Evolutionary conservation across 1,140 invertebrate species (phyloP).

Genomic region (Sinonovacula constricta): DNA sequence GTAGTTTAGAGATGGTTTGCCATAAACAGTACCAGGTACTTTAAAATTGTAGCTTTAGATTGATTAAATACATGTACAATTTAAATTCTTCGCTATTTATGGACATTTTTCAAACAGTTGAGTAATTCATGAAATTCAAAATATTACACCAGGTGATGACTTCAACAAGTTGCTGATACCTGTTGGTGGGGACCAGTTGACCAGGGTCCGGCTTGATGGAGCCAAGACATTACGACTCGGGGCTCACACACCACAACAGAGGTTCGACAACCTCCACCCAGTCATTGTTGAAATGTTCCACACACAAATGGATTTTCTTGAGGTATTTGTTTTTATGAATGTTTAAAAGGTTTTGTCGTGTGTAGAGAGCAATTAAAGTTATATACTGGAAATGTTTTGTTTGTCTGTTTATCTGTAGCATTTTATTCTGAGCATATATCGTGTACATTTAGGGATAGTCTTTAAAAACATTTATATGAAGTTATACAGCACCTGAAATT

Average conservation of each 20-base stretch:
- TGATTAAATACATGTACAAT: no score
- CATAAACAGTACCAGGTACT: no score
- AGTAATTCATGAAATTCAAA: no score
- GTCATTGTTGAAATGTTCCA: slow-evolving; percentile 23
- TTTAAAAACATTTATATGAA: no score
- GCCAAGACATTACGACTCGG: slow-evolving; percentile 12
- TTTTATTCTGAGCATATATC: background rate
- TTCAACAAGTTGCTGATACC: background rate
- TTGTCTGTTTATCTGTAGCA: background rate
- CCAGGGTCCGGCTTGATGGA: slow-evolving; percentile 10
- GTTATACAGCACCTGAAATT: no score
- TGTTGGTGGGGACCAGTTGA: slow-evolving; percentile 20
- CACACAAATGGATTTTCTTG: slow-evolving; percentile 15
- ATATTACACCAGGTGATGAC: background rate
- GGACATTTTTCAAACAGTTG: no score
- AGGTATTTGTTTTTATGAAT: slow-evolving; percentile 32
- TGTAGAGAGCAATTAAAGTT: background rate
- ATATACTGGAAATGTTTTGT: background rate
- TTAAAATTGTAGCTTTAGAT: no score
- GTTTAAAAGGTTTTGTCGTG: no score
- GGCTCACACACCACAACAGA: slow-evolving; percentile 6
- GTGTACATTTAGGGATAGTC: no score
- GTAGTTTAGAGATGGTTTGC: no score
- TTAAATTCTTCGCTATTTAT: no score
- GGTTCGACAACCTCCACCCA: slow-evolving; percentile 19